Base-by-base conservation (phyloP, 1,140 invertebrate species). In the Schlechtendalia chinensis region DNA sequence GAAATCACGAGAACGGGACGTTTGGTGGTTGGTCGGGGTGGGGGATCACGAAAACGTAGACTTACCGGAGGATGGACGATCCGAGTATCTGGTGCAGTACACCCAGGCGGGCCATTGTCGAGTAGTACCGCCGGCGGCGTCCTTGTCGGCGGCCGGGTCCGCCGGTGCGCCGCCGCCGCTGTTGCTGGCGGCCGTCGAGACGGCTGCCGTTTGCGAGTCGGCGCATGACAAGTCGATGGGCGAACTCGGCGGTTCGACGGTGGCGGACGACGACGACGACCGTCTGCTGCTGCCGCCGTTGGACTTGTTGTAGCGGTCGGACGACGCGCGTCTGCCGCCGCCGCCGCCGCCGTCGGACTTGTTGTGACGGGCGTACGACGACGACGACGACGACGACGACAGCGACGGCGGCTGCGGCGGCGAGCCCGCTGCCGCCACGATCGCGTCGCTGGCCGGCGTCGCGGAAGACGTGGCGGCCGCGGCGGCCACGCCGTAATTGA, bases 11-110 rank as follows among this genome's bases (percentile, higher is more conserved):
- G n/a, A n/a, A n/a, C n/a, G n/a, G n/a, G n/a, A n/a, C n/a, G n/a
- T n/a, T n/a, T n/a, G n/a, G n/a, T n/a, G n/a, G n/a, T n/a, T n/a
- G n/a, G n/a, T n/a, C n/a, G n/a, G n/a, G n/a, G n/a, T n/a, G n/a
- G n/a, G n/a, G n/a, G n/a, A n/a, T n/a, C n/a, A n/a, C n/a, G n/a
- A 39, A 39, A 39, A 63, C 2, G 2, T 19, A 63, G 24, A 67
- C 82, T 82, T 75, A 96, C 94, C 94, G 86, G 94, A 93, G 84
- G 95, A 97, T 2, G 96, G 96, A 86, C 96, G 87, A 87, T 98
- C 96, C 77, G 95, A 97, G 86, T 98, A 98, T 84, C 96, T 88
- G 6, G 96, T 98, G 88, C 96, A 98, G 85, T 91, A 94, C 59
- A 95, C 93, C 95, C 95, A 96, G 1, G 94, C 93, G 1, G 93